phyloP scores from a whole-genome alignment of 2,888 invertebrate species.

The Parasteatoda lunata region DNA sequence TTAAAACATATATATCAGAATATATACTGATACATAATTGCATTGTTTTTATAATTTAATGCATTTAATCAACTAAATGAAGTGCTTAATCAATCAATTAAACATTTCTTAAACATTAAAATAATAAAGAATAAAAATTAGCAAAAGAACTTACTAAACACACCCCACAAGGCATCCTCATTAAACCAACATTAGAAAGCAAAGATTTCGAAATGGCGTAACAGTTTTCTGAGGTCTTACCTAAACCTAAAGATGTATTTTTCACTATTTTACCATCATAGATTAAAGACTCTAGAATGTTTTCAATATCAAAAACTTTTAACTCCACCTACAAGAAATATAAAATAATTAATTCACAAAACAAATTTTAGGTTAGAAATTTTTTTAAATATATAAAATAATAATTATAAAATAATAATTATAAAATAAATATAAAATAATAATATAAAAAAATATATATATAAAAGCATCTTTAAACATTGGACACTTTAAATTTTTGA shows the following conservation, averaged over 20 bases:
- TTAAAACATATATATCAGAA: no score
- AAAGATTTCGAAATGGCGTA: slow-evolving; percentile 87
- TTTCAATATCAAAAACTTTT: slow-evolving; percentile 89
- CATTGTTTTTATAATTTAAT: no score
- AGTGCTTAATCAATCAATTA: no score
- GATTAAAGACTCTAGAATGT: slow-evolving; percentile 88
- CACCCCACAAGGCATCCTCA: slow-evolving; percentile 92
- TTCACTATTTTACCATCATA: slow-evolving; percentile 72
- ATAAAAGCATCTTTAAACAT: no score
- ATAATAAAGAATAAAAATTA: not conserved
- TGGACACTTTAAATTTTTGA: no score
- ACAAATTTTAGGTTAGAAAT: not conserved
- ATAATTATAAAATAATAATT: not conserved
- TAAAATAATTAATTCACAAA: not conserved
- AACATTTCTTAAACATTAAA: no score
- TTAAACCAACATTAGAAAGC: slow-evolving; percentile 84
- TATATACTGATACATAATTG: no score
- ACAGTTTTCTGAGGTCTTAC: slow-evolving; percentile 74
- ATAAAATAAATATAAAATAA: no score
- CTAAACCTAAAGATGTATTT: slow-evolving; percentile 75
- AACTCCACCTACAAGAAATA: slow-evolving; percentile 77
- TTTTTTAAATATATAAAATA: not conserved
- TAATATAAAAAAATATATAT: not conserved
- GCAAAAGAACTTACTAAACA: slow-evolving; percentile 83
- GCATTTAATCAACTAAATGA: no score